Evolutionary conservation across 64 coral and sea anemone species (phyloP).

Genomic region (Pocillopora verrucosa): DNA sequence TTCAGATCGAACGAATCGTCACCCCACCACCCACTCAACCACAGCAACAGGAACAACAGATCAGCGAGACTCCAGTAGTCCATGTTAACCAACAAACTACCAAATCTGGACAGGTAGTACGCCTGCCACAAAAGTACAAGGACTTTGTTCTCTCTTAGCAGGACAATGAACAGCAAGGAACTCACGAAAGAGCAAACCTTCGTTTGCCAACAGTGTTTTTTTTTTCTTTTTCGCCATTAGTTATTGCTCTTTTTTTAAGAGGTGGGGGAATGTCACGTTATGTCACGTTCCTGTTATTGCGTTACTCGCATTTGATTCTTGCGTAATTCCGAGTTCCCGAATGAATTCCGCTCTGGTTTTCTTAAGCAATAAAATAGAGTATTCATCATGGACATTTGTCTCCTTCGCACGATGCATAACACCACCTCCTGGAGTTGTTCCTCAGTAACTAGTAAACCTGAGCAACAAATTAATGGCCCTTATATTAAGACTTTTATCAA

Average conservation of each 20-base stretch:
- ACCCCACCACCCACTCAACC: neutral
- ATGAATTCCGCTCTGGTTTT: neutral
- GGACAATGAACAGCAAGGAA: neutral
- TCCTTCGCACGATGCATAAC: neutral
- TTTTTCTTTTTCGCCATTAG: neutral
- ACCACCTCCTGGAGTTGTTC: no score
- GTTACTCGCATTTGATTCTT: slow-evolving; percentile 12
- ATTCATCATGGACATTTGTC: slow-evolving; percentile 4
- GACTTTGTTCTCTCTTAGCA: slow-evolving; percentile 9
- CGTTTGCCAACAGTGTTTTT: neutral
- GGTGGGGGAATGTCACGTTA: neutral
- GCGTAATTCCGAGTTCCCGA: neutral
- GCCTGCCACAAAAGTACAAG: neutral
- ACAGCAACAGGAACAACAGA: neutral
- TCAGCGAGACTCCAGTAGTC: neutral
- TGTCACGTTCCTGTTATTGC: slow-evolving; percentile 16
- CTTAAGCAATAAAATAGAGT: neutral
- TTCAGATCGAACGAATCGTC: neutral
- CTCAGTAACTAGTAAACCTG: no score
- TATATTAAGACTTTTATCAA: neutral
- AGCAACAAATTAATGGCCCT: neutral
- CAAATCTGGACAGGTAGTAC: neutral
- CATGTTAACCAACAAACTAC: neutral
- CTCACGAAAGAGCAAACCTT: slow-evolving; percentile 12
- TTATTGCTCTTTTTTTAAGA: neutral